Conservation (phyloP, 2,888 invertebrate genomes). For the Stratiomys singularior region DNA sequence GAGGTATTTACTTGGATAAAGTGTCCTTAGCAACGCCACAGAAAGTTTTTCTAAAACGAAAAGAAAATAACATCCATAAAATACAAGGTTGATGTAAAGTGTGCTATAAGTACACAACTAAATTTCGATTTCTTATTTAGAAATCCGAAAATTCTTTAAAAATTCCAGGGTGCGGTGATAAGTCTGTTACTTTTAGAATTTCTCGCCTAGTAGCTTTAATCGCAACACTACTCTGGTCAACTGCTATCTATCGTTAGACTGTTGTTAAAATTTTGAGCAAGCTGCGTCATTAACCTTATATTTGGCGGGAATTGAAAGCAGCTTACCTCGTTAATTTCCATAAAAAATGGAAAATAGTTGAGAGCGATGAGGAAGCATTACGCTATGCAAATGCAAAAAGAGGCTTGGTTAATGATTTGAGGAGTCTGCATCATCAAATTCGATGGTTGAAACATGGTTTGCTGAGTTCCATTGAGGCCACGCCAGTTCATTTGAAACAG, state of each 20-base stretch:
- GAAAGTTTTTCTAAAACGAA: too few relatives aligned
- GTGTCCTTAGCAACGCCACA: too few relatives aligned
- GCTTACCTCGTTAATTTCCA: background rate
- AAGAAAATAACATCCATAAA: too few relatives aligned
- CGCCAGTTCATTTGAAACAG: background rate
- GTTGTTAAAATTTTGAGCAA: too few relatives aligned
- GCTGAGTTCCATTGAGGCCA: background rate
- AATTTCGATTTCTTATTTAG: background rate
- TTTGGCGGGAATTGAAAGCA: conserved; percentile 2
- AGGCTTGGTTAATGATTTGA: background rate
- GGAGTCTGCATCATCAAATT: background rate
- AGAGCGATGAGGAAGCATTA: background rate
- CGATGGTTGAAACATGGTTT: background rate
- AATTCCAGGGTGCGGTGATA: background rate
- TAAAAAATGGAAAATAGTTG: background rate
- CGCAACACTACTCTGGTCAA: background rate
- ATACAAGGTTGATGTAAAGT: background rate
- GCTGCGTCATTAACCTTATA: too few relatives aligned
- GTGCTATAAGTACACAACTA: background rate
- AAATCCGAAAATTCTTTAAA: background rate
- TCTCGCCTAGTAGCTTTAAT: background rate
- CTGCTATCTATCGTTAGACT: background rate
- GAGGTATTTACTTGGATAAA: too few relatives aligned
- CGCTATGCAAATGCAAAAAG: background rate
- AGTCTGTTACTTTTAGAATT: background rate